Base-by-base conservation (phyloP, 2,888 invertebrate genomes). In the Electrophaes corylata region DNA sequence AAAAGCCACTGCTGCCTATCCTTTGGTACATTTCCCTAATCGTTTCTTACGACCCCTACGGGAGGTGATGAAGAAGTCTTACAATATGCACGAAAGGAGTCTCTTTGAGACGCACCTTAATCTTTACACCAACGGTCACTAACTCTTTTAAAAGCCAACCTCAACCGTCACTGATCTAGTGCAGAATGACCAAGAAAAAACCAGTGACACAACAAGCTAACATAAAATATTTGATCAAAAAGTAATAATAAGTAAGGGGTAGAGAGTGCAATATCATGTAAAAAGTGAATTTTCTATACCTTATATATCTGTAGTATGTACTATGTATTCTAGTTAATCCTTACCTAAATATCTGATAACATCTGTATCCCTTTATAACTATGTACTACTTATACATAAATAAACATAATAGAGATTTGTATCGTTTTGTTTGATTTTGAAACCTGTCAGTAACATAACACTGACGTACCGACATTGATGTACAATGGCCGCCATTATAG, bases 371-470 rank as follows among this genome's bases (percentile, higher is more conserved):
- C 75, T 75, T 65, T 69, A 74, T 78, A 79, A 75, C 76, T 80
- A 78, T 79, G 78, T 83, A 83, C 76, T 81, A 74, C 78, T 71
- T 81, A 84, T 75, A 75, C 73, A 77, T 83, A 80, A 84, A 84
- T 83, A 86, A 84, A 86, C 73, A 72, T 77, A 81, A 86, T 84
- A 88, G 86, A 83, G 79, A 83, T 87, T 88, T 86, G 82, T 84
- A 83, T 5, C 4, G 6, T 19, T 12, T 67, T 47, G 47, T 83
- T 80, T 80, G 57, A 73, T 71, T 78, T 41, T 1, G 1, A 26
- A 11, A 43, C 19, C n/a, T 18, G 4, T 10, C 6, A 10, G 14
- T 26, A 26, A 10, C 6, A 26, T 26, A 2, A 26, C 43, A 16
- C 12, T n/a, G n/a, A n/a, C n/a, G n/a, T n/a, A n/a, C n/a, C n/a